Base-by-base conservation (phyloP, 2,888 invertebrate genomes). In the Penaeus monodon region DNA sequence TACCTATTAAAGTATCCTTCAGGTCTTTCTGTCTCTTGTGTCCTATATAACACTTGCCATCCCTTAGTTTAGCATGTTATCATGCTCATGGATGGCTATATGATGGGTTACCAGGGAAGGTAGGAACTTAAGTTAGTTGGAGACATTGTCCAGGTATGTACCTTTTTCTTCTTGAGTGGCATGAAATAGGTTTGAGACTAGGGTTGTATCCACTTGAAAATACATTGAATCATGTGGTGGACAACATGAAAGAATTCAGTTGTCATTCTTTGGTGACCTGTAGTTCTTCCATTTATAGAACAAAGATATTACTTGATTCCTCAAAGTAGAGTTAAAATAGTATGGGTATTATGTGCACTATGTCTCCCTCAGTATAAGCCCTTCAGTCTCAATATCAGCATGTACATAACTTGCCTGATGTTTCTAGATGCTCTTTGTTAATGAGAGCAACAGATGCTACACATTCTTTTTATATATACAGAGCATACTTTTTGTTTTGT, bases 1-100 rank as follows among this genome's bases (percentile, higher is more conserved):
- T 86, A 79, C 86, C 82, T 66, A 65, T 83, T 68, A 79, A 86
- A 86, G 86, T 86, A 86, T 86, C 83, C 86, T 86, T 83, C 86
- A 86, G 86, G 86, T 83, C 57, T 12, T 78, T 77, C 77, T 29
- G 24, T 57, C 57, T 57, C 57, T 57, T 57, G 57, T 57, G 57
- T 57, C 57, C 20, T 57, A 57, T 20, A 57, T 57, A 57, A 57
- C 57, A 57, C 57, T 57, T 57, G 57, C 57, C 57, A 57, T 57
- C 57, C 57, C 57, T 57, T 57, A 57, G 57, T 57, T 57, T 57
- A 64, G 29, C 85, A 84, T 79, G 70, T 57, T 81, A 49, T 70
- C 63, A 33, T 70, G 70, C 81, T 70, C 70, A 20, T 81, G 49
- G 49, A 38, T 49, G 49, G 57, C 33, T 82, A 57, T 82, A 20